A percentile compares a stretch with the other conserved stretches of the same genome.
Evolutionary conservation across 2,797 vertebrate species (phyloP).

Genomic region (Rhadinocentrus ornatus): DNA sequence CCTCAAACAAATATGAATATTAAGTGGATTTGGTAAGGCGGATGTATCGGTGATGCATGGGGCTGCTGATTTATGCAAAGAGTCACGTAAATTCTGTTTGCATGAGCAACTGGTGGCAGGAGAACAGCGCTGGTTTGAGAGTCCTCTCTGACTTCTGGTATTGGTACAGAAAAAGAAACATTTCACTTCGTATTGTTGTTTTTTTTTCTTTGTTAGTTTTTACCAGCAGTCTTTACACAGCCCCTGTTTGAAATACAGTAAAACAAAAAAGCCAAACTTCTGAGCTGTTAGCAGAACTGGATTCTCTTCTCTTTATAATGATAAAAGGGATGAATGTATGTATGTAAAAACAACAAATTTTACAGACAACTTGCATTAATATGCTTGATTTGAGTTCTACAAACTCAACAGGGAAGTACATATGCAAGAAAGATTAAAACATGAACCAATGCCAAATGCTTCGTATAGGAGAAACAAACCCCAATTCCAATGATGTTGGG

Average conservation of each 20-base stretch:
- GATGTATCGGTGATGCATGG: slow-evolving; percentile 36
- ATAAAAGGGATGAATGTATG: background rate
- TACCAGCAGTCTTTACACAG: background rate
- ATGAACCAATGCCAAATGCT: no score
- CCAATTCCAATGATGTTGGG: no score
- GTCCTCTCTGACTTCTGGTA: background rate
- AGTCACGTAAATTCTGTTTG: slow-evolving; percentile 51
- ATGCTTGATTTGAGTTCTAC: background rate
- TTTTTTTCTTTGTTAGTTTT: background rate
- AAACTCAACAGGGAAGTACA: background rate
- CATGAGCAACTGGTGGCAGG: slow-evolving; percentile 46
- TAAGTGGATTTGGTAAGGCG: slow-evolving; percentile 35
- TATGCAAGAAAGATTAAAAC: no score
- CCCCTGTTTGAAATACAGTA: background rate
- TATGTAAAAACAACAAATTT: background rate
- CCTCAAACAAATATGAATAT: slow-evolving; percentile 7
- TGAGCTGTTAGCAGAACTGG: background rate
- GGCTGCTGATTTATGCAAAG: slow-evolving; percentile 59
- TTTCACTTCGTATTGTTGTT: background rate
- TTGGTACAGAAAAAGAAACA: background rate
- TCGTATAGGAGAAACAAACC: no score
- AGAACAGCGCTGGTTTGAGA: slow-evolving; percentile 22
- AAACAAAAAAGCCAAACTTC: background rate
- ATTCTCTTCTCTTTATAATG: background rate
- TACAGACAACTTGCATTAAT: background rate